Evolutionary conservation across 2,888 invertebrate genomes (phyloP).

Genomic region (Apodemia duryi): DNA sequence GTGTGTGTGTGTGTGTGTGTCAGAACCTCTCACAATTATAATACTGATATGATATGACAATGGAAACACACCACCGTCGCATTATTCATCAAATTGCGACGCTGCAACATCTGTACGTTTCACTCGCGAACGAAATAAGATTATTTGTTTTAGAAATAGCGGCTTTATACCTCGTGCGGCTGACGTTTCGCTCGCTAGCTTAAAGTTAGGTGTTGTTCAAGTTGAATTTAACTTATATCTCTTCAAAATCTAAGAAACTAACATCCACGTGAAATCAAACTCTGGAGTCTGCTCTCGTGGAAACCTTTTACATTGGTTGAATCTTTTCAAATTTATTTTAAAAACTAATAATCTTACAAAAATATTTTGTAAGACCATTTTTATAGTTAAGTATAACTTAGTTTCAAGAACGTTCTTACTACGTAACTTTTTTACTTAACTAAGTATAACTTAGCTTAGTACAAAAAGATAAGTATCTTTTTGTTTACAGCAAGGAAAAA

Average conservation of each 20-base stretch:
- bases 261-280: slow-evolving; percentile 2
- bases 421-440: no score
- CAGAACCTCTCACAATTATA: not conserved
- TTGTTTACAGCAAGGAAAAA: no score
- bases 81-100: slow-evolving; percentile 32
- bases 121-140: slow-evolving; percentile 27
- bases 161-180: slow-evolving; percentile 18
- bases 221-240: slow-evolving; percentile 11
- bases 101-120: slow-evolving; percentile 23
- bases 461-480: no score
- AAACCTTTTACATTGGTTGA: not conserved
- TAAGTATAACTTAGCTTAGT: no score
- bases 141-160: slow-evolving; percentile 26
- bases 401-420: not conserved
- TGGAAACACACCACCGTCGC: slow-evolving; percentile 23
- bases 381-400: not conserved
- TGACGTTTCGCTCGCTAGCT: slow-evolving; percentile 5
- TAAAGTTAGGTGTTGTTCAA: slow-evolving; percentile 10
- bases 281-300: not conserved
- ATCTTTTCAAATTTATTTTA: not conserved
- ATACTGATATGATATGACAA: slow-evolving; percentile 1
- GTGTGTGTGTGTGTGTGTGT: no score
- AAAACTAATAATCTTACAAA: not conserved
- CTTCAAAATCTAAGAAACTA: slow-evolving; percentile 5
- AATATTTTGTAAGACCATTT: not conserved